phyloP scores from a whole-genome alignment of 2,888 invertebrate genomes.

The Tryphoninae sp. region DNA sequence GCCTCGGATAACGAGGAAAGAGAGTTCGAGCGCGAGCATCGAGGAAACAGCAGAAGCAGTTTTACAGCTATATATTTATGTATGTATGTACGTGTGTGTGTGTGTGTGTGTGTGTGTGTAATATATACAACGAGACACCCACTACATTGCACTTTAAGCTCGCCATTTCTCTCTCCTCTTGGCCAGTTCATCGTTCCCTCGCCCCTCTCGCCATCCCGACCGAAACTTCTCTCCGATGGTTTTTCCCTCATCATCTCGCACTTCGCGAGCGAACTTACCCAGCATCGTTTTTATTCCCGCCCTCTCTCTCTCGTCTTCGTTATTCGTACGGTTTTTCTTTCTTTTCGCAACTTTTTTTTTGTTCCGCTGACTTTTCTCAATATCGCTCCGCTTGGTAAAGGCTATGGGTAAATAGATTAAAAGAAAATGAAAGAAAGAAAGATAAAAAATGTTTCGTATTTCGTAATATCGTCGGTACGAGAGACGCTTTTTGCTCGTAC shows the following conservation, averaged over 20 bases:
- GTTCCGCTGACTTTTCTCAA: constrained; percentile 17
- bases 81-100: background rate
- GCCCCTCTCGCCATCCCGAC: constrained; percentile 26
- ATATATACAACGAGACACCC: constrained; percentile 70
- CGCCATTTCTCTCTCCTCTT: constrained; percentile 38
- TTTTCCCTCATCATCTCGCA: constrained; percentile 11
- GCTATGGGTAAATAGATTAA: background rate
- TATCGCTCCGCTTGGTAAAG: constrained; percentile 2
- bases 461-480: constrained; percentile 69
- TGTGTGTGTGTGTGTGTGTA: background rate
- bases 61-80: background rate
- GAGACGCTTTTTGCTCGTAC: constrained; percentile 32
- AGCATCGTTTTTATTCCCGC: background rate
- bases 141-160: constrained; percentile 58
- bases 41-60: constrained; percentile 30
- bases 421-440: constrained; percentile 16
- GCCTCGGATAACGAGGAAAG: constrained; percentile 77
- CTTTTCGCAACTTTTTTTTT: constrained; percentile 48
- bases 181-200: constrained; percentile 21
- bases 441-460: constrained; percentile 71
- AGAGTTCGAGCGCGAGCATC: constrained; percentile 64
- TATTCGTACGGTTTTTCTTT: constrained; percentile 3
- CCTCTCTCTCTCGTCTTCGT: constrained; percentile 5
- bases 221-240: constrained; percentile 53
- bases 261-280: constrained; percentile 31